phyloP scores from a whole-genome alignment of 2,888 invertebrate species.

The Drosophila mayaguana region DNA sequence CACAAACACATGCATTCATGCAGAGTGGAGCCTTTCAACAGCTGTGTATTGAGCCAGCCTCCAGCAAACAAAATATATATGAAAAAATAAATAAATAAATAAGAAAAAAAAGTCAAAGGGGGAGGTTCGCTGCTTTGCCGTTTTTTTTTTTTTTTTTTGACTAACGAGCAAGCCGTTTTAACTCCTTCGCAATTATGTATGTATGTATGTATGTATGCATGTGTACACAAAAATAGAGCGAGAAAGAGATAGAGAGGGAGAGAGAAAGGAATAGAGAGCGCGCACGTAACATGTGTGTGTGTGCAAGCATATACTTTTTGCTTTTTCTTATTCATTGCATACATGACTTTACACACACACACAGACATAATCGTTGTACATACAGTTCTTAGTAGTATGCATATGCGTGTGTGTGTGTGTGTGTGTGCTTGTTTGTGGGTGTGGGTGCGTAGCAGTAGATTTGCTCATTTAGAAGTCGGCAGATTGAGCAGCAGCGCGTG shows the following conservation, averaged over 20 bases:
- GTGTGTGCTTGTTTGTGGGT: not conserved
- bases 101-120: slow-evolving; percentile 11
- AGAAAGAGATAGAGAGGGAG: not conserved
- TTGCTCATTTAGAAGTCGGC: slow-evolving; percentile 55
- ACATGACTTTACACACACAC: slow-evolving; percentile 14
- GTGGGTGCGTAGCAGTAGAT: slow-evolving; percentile 18
- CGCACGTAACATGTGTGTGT: not conserved
- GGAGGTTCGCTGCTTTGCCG: slow-evolving; percentile 30
- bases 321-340: slow-evolving; percentile 14
- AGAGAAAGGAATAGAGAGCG: not conserved
- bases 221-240: not conserved
- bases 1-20: not conserved
- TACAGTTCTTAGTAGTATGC: not conserved
- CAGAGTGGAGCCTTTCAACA: slow-evolving; percentile 34
- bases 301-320: not conserved
- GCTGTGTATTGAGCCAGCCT: slow-evolving; percentile 48
- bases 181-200: slow-evolving; percentile 70
- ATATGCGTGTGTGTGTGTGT: not conserved
- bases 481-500: not conserved
- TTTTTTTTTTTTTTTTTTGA: slow-evolving; percentile 41
- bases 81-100: not conserved
- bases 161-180: slow-evolving; percentile 71
- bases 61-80: slow-evolving; percentile 26
- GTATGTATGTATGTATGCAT: slow-evolving; percentile 11
- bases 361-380: slow-evolving; percentile 1